Evolutionary conservation across 2,797 vertebrate genomes (phyloP), one percentile per base, ranked within the genome.

Genomic region (Forpus xanthops): DNA sequence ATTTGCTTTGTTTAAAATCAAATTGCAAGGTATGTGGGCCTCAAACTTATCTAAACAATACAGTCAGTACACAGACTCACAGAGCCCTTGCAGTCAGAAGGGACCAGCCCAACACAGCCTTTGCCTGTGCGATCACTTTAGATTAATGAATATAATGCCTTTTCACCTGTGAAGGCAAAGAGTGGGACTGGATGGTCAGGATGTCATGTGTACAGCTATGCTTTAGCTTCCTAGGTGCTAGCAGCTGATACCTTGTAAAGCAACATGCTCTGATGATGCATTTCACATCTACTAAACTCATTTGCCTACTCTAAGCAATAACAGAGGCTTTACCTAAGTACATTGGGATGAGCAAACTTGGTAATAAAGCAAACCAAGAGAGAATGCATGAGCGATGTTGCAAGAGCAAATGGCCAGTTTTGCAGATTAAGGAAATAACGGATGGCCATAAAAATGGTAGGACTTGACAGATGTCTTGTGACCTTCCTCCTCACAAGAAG

Each of bases 1-100:
- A 85, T 87, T 81, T 76, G 41, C 72, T 89, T 90, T 94, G 58
- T 91, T 96, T 84, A 84, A 95, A 93, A 89, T 80, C 65, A 92
- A 92, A 92, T 89, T 73, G 60, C 25, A 70, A 89, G 55, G 15
- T 87, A 65, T 1, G 0, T 20, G 66, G 87, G 82, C 89, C 84
- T 91, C 90, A 80, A 81, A 94, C 55, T 88, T 95, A 92, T 65
- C 75, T 91, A 81, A 94, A 77, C 53, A 72, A 53, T 53, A 41
- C 52, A 47, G 86, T 52, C 60, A 58, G 68, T 73, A 64, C 45
- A 37, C 25, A 87, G 67, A 16, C 56, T 76, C 16, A 30, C 14
- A 20, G 60, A 80, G 45, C 37, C 37, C 3, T 4, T 47, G 47
- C 56, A 67, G 55, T 33, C 76, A 35, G 78, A 90, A 90, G 39